Base-by-base conservation (phyloP, 2,797 vertebrate genomes). In the Onychomys leucogaster region DNA sequence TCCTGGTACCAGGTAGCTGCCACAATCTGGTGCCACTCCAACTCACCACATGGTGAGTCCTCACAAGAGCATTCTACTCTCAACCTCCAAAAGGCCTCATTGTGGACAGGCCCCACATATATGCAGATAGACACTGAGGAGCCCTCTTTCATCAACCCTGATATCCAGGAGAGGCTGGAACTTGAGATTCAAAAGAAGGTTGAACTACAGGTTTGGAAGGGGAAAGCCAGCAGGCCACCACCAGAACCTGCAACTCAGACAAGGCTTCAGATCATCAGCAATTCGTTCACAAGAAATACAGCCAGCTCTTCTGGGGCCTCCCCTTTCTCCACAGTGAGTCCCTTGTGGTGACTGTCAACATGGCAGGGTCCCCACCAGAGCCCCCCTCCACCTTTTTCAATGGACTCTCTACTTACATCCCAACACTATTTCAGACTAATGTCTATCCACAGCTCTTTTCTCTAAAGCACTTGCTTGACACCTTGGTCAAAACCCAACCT, bases 251-350 rank as follows among this genome's bases (percentile, higher is more conserved):
- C 14, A 27, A 75, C 17, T 0, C 10, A 12, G 32, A 90, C 32
- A 59, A 76, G 43, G 23, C 43, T 6, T 6, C 3, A 0, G 4
- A 7, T n/a, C 4, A 69, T 34, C 4, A 41, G 29, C 19, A 57
- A 9, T 10, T 43, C 17, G 11, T 46, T 0, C 9, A 49, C 49
- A 49, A 49, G 21, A 57, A 63, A 46, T 82, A 14, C 10, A 78
- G 46, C 52, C 59, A 77, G 65, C 65, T 91, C 17, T 96, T 85
- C 61, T 87, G 81, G 67, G 87, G 86, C 67, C 90, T 71, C 16
- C 88, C 78, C 13, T 89, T 83, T 80, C 90, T 73, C 32, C 75
- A 93, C 2, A 91, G 78, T 3, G 32, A 93, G 75, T 86, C 91
- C 43, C 80, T 85, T 46, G 43, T 69, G 65, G 55, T 32, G 17